Evolutionary conservation across 64 coral and sea anemone genomes (phyloP).

Genomic region (Montipora capricornis): DNA sequence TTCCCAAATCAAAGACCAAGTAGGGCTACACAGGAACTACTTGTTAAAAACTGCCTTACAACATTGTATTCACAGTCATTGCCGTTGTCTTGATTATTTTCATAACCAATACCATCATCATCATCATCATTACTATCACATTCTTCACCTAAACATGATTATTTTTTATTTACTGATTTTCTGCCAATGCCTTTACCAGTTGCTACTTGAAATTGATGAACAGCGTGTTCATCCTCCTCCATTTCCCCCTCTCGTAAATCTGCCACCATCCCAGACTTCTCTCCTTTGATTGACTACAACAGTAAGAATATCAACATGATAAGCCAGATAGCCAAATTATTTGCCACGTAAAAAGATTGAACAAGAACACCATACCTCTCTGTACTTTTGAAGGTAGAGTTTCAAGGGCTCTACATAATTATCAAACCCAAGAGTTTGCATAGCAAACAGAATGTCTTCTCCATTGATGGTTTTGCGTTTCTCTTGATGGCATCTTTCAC

Average conservation of each 20-base stretch:
- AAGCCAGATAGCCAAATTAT: too few relatives aligned
- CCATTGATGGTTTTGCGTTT: conserved; percentile 99
- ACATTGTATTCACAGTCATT: too few relatives aligned
- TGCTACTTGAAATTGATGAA: conserved; percentile 77
- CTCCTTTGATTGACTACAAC: conserved; percentile 92
- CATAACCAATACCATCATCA: too few relatives aligned
- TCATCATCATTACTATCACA: too few relatives aligned
- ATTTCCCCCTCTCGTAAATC: conserved; percentile 77
- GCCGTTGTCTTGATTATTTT: too few relatives aligned
- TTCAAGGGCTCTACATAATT: conserved; percentile 99
- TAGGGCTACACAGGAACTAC: too few relatives aligned
- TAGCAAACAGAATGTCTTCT: conserved; percentile 98
- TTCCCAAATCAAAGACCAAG: too few relatives aligned
- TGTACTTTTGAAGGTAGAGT: conserved; percentile 97
- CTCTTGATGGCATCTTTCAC: conserved; percentile 99
- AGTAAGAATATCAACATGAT: neutral
- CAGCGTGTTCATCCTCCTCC: conserved; percentile 82
- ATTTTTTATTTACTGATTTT: too few relatives aligned
- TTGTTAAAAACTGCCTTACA: too few relatives aligned
- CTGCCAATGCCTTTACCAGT: neutral
- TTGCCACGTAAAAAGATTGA: neutral
- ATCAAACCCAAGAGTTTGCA: conserved; percentile 98
- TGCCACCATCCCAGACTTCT: conserved; percentile 69
- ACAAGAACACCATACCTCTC: conserved; percentile 73
- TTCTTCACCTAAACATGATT: too few relatives aligned